Percentiles rank a stretch among this genome's conserved stretches.
These are phyloP conservation scores for Amaurobius ferox DNA, from an alignment of 2,888 invertebrate genomes.

Conservation along the genomic window DNA sequence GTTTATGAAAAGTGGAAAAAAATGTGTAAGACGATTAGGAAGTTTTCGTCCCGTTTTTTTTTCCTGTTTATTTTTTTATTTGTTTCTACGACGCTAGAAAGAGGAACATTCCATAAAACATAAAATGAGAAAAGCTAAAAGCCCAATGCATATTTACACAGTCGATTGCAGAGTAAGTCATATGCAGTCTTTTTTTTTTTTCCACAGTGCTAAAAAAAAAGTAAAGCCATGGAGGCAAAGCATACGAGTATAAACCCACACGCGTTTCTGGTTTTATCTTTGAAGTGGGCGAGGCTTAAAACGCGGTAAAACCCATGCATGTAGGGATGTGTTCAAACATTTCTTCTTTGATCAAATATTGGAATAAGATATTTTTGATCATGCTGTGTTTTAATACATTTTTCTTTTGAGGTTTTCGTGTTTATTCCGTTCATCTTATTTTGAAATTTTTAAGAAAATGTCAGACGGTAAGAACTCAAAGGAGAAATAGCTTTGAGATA, in stretches of 20 bases:
- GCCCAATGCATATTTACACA: slow-evolving; percentile 3
- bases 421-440: too few relatives aligned
- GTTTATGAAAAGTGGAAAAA: too few relatives aligned
- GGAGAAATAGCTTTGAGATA: too few relatives aligned
- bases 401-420: too few relatives aligned
- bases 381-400: too few relatives aligned
- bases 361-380: not conserved
- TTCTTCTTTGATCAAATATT: slow-evolving; percentile 1
- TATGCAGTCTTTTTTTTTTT: not conserved
- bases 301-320: not conserved
- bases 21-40: too few relatives aligned
- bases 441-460: too few relatives aligned
- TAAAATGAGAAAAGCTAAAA: not conserved
- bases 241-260: slow-evolving; percentile 5
- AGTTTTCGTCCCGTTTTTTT: too few relatives aligned
- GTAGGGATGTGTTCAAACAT: not conserved
- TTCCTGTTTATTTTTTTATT: too few relatives aligned
- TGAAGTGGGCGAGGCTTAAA: not conserved
- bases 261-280: not conserved
- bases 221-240: not conserved
- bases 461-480: too few relatives aligned
- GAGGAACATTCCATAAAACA: not conserved
- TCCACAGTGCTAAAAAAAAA: not conserved
- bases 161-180: not conserved
- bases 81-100: too few relatives aligned